These are phyloP conservation scores for Micromussa lordhowensis DNA, from an alignment of 92 coral and sea anemone genomes.

Conservation along the genomic window DNA sequence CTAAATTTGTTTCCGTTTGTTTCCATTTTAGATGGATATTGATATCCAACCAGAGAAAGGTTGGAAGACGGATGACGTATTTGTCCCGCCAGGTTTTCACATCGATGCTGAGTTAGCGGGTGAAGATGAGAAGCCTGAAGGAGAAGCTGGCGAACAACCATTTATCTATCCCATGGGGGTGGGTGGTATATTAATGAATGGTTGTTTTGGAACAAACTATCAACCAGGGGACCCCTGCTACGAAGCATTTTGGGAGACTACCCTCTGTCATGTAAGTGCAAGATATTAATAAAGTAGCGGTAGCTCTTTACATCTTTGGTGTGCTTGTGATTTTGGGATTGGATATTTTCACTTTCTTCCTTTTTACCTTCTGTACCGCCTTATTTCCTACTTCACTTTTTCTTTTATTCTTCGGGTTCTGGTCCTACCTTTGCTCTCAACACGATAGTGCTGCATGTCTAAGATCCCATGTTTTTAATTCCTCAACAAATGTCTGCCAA, in stretches of 20 bases:
- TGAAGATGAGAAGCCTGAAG: conserved; percentile 4
- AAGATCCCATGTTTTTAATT: no score
- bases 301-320: no score
- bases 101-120: not conserved
- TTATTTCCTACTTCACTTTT: no score
- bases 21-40: conserved; percentile 2
- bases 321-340: no score
- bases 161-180: conserved; percentile 14
- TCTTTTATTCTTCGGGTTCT: no score
- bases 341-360: no score
- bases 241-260: not conserved
- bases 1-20: not conserved
- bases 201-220: not conserved
- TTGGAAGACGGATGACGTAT: conserved; percentile 4
- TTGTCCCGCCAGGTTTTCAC: conserved; percentile 17
- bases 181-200: conserved; percentile 8
- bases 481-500: no score
- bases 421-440: no score
- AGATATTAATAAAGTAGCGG: no score
- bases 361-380: no score
- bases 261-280: not conserved
- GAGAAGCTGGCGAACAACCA: conserved; percentile 11
- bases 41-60: conserved; percentile 14
- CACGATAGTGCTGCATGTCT: no score
- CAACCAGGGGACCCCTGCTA: not conserved